Evolutionary conservation across 1,140 invertebrate genomes (phyloP), one percentile per base, ranked within the genome.

Genomic region (Drosophila auraria): DNA sequence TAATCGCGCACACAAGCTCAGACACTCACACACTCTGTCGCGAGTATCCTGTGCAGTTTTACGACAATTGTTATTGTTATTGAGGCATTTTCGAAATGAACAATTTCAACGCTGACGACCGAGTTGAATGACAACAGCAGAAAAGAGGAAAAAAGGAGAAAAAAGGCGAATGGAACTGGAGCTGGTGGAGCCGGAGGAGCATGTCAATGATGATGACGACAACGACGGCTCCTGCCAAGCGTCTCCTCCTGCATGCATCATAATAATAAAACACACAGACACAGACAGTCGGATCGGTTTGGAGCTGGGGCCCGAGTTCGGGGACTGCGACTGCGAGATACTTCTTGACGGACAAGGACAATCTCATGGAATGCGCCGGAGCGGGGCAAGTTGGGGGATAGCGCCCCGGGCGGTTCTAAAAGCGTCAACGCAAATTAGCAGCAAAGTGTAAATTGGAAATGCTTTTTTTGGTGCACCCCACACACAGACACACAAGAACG

Each of bases 21-120:
- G 74, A 72, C 51, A 76, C 50, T 70, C 58, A 71, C 23, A 49
- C 38, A 53, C 47, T 70, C 65, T 56, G 69, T 47, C 54, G 53
- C 59, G 70, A 65, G 61, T 82, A 86, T 90, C 86, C 86, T 90
- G 80, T 78, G 87, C 83, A 91, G 86, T 90, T 90, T 90, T 90
- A 90, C 83, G 87, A 87, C 87, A 90, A 90, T 90, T 90, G 87
- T 90, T 90, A 90, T 90, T 91, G 87, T 90, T 90, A 90, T 90
- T 90, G 87, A 91, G 87, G 87, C 87, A 90, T 90, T 91, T 91
- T 87, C 87, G 87, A 90, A 90, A 91, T 91, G 87, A 91, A 91
- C 87, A 90, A 87, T 90, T 90, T 82, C 77, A 76, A 68, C 87
- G 70, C 79, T 91, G 86, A 91, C 79, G 87, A 91, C 84, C 78